phyloP scores from a whole-genome alignment of 2,113 vertebrate genomes.

The Sprattus sprattus region DNA sequence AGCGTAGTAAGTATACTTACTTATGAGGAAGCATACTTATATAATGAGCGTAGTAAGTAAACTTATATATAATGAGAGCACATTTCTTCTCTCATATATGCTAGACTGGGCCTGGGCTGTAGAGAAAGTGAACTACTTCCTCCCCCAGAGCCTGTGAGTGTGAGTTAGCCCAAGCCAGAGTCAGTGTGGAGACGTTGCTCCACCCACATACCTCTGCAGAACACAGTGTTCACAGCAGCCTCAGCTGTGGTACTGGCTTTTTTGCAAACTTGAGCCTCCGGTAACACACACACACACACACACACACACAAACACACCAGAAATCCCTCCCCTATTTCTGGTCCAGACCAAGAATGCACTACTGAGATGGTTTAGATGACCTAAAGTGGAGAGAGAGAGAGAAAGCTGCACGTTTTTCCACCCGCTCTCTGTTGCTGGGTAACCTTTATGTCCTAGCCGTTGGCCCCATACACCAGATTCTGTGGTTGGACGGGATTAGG shows the following conservation, averaged over 20 bases:
- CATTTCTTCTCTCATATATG: neutral
- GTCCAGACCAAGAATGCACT: neutral
- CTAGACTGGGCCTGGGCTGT: neutral
- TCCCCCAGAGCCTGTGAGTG: neutral
- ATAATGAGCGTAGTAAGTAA: too few species aligned
- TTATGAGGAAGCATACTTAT: too few species aligned
- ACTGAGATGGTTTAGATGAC: constrained; percentile 2
- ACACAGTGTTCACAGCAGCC: constrained; percentile 16
- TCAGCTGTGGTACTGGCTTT: neutral
- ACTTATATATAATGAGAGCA: too few species aligned
- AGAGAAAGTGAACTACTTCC: neutral
- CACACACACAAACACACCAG: neutral
- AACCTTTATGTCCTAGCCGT: neutral
- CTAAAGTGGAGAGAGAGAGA: neutral
- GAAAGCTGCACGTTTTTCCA: neutral
- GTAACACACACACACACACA: neutral
- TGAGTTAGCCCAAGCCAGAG: neutral
- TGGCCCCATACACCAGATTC: neutral
- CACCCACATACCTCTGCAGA: neutral
- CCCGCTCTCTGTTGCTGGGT: neutral
- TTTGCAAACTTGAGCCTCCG: neutral
- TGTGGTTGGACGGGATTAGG: neutral
- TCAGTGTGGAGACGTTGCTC: neutral
- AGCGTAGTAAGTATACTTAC: too few species aligned
- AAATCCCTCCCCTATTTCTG: neutral